A percentile compares a stretch with the other conserved stretches of the same genome.
These are phyloP conservation scores for Crotalus adamanteus DNA, from an alignment of 2,797 vertebrate genomes.

Conservation along the genomic window DNA sequence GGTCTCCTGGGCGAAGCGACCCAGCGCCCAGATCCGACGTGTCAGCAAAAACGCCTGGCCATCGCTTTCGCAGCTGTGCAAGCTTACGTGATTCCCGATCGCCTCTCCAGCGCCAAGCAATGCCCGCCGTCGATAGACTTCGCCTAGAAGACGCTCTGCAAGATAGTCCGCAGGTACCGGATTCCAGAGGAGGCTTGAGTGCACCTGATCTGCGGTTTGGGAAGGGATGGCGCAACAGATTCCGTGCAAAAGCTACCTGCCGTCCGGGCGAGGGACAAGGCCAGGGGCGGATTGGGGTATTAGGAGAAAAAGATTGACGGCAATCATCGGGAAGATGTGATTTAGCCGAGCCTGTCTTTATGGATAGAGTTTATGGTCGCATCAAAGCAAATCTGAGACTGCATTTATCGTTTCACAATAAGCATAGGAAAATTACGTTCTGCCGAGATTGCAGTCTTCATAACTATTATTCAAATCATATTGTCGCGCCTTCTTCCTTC, in stretches of 20 bases:
- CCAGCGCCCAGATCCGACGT: conserved; percentile 56
- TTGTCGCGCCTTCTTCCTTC: not conserved
- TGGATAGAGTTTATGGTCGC: not conserved
- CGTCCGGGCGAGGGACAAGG: not conserved
- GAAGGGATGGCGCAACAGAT: not conserved
- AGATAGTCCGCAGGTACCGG: conserved; percentile 93
- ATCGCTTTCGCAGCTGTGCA: not conserved
- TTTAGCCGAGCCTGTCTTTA: not conserved
- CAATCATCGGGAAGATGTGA: not conserved
- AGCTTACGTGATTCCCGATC: conserved; percentile 57
- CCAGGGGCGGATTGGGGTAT: too few species aligned
- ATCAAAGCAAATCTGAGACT: not conserved
- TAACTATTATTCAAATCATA: not conserved
- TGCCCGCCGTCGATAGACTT: conserved; percentile 94
- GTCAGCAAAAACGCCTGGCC: conserved; percentile 31
- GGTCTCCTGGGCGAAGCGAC: not conserved
- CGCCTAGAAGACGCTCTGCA: conserved; percentile 92
- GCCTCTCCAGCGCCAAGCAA: conserved; percentile 65
- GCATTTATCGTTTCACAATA: not conserved
- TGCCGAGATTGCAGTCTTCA: not conserved
- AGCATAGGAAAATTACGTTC: not conserved
- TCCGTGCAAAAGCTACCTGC: not conserved
- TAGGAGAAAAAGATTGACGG: not conserved
- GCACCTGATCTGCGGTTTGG: too few species aligned
- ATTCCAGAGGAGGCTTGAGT: not conserved